Conservation (phyloP, 2,797 vertebrate genomes). For the Aselliscus stoliczkanus region DNA sequence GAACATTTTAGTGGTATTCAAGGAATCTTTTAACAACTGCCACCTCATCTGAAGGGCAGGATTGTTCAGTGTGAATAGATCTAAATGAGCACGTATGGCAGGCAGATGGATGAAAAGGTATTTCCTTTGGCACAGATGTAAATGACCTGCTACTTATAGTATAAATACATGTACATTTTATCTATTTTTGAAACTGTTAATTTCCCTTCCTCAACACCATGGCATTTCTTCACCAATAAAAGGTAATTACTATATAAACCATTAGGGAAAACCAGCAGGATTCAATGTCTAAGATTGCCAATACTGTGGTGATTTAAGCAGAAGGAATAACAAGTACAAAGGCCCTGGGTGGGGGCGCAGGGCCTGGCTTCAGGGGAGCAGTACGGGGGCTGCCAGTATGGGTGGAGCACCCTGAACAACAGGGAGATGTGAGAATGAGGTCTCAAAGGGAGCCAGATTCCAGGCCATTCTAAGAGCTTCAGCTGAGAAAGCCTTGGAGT, state of each 20-base stretch:
- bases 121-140: neutral
- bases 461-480: neutral
- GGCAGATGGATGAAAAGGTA: neutral
- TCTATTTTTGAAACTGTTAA: neutral
- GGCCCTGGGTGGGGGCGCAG: no score
- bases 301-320: neutral
- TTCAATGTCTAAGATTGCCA: neutral
- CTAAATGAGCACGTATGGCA: neutral
- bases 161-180: neutral
- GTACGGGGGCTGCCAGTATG: neutral
- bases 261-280: neutral
- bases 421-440: neutral
- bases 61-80: neutral
- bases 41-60: neutral
- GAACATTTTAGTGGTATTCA: neutral
- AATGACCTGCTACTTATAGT: neutral
- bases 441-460: neutral
- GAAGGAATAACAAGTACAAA: neutral
- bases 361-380: neutral
- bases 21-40: neutral
- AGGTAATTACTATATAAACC: neutral
- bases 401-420: neutral
- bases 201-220: neutral
- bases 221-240: neutral
- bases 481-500: neutral